Base-by-base conservation (phyloP, 2,888 invertebrate species). In the Arge pagana region DNA sequence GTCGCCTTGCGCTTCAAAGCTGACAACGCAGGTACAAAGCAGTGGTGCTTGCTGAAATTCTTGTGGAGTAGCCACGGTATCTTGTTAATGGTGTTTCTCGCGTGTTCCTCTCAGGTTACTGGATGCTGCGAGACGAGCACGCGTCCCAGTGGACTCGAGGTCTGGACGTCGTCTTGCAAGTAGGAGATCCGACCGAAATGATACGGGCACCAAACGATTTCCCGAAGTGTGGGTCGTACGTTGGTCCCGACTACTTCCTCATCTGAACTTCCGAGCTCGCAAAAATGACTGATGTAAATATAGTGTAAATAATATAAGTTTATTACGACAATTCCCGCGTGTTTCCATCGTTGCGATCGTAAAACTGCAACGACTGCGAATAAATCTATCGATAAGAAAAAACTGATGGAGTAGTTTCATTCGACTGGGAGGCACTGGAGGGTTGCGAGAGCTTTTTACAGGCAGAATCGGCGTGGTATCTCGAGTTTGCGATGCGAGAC, bases 51-150 rank as follows among this genome's bases (percentile, higher is more conserved):
- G 11, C n/a, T n/a, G n/a, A n/a, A n/a, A n/a, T n/a, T n/a, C n/a
- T n/a, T n/a, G n/a, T n/a, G n/a, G n/a, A n/a, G n/a, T n/a, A n/a
- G n/a, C n/a, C n/a, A n/a, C n/a, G n/a, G n/a, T n/a, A n/a, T n/a
- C 23, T n/a, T 52, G 19, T 8, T 21, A 21, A n/a, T n/a, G n/a
- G n/a, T 19, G 40, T 6, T 31, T 21, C 33, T 13, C 15, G 13
- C 15, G 5, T 56, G 52, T 48, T 35, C 60, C 23, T 66, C 74
- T 36, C 63, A 85, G 90, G 90, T 10, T 88, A 85, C 63, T 91
- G 91, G 91, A 82, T 91, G 75, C 80, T 91, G 71, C 84, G 90
- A 61, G 90, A 90, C 61, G 89, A 90, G 70, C 81, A 86, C 43
- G 84, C 88, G 1, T 81, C 83, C 15, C 86, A 88, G 59, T 87